Base-by-base conservation (phyloP, 2,888 invertebrate species). In the Xylocampa areola region DNA sequence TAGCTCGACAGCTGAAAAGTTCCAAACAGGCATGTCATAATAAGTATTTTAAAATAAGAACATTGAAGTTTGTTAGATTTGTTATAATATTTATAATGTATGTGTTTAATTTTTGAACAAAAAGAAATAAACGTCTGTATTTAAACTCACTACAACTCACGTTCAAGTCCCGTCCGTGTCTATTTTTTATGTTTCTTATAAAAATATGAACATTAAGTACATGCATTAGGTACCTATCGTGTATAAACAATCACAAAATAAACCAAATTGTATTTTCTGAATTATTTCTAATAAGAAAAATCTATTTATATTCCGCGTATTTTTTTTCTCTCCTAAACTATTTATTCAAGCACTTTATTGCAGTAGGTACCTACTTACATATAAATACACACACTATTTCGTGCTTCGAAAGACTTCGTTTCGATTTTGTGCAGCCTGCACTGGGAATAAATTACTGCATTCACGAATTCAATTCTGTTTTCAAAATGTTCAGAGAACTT, bases 391-490 rank as follows among this genome's bases (percentile, higher is more conserved):
- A 1, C 16, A 4, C 8, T 14, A 33, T 47, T 60, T 48, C 11
- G 7, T 33, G 33, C 4, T 21, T 30, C 32, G 13, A 33, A 68
- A 25, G 27, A 17, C 48, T 61, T 25, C 25, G 23, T 25, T 33
- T n/a, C 16, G 30, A 17, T 21, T 1, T 48, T 36, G 14, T 40
- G 21, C 45, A 30, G 29, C 21, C 27, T 14, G 41, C 37, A 37
- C 45, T 50, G 32, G 27, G 50, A 50, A 66, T 50, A 66, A 63
- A 68, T 68, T 47, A 68, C 29, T 21, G 32, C 41, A 55, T 35
- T 43, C 55, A 58, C 57, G 53, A 69, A 73, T 69, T 69, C 49
- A 69, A 61, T 61, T 69, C 55, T 52, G 64, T 72, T 72, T 67
- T 52, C 64, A 68, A 74, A 60, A 10, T 67, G 51, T 40, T 45